These are phyloP conservation scores for Danio jaintianensis DNA, from an alignment of 2,797 vertebrate species.

Conservation along the genomic window DNA sequence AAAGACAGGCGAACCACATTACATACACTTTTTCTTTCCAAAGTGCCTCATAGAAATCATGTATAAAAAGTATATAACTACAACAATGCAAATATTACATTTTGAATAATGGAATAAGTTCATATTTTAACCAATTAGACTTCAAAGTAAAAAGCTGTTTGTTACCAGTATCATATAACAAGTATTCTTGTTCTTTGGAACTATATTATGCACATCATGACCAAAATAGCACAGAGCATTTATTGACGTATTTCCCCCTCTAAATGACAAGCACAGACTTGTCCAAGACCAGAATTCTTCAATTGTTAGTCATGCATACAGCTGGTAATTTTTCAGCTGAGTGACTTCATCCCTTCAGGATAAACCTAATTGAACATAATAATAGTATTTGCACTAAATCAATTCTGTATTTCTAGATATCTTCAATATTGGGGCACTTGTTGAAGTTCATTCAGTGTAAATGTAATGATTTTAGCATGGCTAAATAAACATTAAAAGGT, in stretches of 20 bases:
- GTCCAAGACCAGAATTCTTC: constrained; percentile 8
- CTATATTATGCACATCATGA: background rate
- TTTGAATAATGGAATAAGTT: background rate
- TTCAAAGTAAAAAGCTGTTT: constrained; percentile 4
- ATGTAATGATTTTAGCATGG: background rate
- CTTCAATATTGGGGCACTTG: background rate
- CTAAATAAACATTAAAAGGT: background rate
- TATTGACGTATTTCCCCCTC: background rate
- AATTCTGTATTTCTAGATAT: background rate
- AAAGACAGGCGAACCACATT: background rate
- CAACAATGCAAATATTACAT: too few species aligned
- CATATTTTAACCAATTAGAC: background rate
- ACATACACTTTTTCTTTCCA: background rate
- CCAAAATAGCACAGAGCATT: background rate
- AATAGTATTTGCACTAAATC: background rate
- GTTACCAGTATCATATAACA: background rate
- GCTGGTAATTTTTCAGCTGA: background rate
- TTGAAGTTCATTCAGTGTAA: background rate
- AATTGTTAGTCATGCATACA: constrained; percentile 10
- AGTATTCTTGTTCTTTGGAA: background rate
- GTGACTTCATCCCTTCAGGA: background rate
- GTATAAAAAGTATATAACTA: background rate
- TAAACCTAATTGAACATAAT: background rate
- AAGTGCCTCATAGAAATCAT: background rate
- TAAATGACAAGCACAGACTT: constrained; percentile 10